Conservation (phyloP, 2,797 vertebrate genomes). For the Urophycis tenuis region DNA sequence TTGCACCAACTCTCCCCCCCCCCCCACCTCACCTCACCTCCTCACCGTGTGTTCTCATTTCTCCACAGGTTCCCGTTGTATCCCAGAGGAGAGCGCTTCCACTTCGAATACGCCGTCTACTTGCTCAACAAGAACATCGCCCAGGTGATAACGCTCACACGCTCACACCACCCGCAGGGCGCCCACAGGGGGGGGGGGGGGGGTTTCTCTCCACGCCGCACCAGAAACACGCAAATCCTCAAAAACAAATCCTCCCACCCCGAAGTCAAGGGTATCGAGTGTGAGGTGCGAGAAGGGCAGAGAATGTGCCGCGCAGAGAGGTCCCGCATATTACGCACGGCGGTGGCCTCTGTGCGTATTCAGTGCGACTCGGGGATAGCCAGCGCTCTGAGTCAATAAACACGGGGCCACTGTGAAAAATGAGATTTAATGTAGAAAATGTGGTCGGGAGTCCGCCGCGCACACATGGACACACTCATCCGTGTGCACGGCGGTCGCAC, state of each 20-base stretch:
- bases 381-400: neutral
- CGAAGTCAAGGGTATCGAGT: neutral
- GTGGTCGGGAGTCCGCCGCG: neutral
- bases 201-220: neutral
- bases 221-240: neutral
- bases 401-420: neutral
- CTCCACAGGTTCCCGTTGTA: slow-evolving; percentile 88
- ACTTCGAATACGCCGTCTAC: slow-evolving; percentile 98
- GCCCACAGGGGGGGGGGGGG: slow-evolving; percentile 1
- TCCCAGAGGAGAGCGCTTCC: slow-evolving; percentile 91
- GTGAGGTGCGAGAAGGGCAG: neutral
- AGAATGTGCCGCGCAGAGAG: neutral
- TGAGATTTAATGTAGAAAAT: neutral
- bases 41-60: neutral
- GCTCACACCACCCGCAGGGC: neutral
- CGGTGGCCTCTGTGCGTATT: neutral
- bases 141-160: slow-evolving; percentile 74
- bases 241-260: no score
- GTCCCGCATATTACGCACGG: neutral
- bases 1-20: neutral
- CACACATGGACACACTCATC: slow-evolving; percentile 1
- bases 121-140: slow-evolving; percentile 99
- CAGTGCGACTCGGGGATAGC: neutral
- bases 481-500: neutral
- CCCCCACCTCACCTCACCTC: no score